Base-by-base conservation (phyloP, 1,140 invertebrate species). In the Drosophila pruinosa region DNA sequence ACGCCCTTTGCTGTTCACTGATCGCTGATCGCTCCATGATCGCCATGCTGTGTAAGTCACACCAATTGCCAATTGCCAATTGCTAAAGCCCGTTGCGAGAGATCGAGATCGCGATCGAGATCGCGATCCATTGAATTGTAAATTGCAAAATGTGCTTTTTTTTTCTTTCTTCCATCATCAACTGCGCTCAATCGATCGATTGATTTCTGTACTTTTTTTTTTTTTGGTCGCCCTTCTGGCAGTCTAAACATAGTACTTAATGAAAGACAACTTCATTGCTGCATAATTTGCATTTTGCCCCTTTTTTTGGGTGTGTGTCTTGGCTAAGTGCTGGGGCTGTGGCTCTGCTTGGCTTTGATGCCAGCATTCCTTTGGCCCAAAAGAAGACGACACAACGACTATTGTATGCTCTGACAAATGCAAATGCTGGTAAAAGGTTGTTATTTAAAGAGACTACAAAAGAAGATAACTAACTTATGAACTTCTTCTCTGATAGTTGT, bases 171-270 rank as follows among this genome's bases (percentile, higher is more conserved):
- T 26, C 19, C 39, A 47, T 22, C 34, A 57, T 43, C 45, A 39
- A 36, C 28, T 41, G 45, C 22, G 43, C 43, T 28, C 56, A 36
- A 63, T 63, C 58, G 56, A 52, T 67, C 65, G 72, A 76, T 81
- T 75, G 78, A 64, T 82, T 80, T 75, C 50, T 34, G 24, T 53
- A 53, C 41, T 63, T 63, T 12, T 71, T 76, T 72, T n/a, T 31
- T 70, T 65, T 45, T 75, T 47, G 59, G 54, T 71, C 71, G 70
- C 79, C 78, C 75, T 83, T 74, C 59, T 14, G 61, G 10, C 69
- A 15, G 45, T 71, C 71, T 71, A 78, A 82, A 83, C 41, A 83
- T 65, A 75, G 79, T 75, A n/a, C n/a, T n/a, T n/a, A 82, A 82
- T 82, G 75, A 83, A 75, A 75, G 72, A 36, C 63, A 62, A 45